phyloP scores from a whole-genome alignment of 2,113 vertebrate genomes.

The Otolemur garnettii region DNA sequence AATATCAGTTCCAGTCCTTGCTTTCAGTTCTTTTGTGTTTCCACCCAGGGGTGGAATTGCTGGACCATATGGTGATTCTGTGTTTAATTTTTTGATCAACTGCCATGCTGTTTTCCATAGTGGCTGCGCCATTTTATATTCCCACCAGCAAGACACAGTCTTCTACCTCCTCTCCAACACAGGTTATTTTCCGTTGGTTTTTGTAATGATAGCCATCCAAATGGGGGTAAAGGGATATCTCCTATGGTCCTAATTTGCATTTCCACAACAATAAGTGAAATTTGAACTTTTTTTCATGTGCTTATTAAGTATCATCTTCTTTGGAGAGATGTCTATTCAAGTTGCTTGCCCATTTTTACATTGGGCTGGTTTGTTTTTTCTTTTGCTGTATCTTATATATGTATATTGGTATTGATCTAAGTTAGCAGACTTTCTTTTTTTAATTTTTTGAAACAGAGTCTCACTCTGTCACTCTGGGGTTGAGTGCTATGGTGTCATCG shows the following conservation, averaged over 20 bases:
- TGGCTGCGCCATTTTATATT: background rate
- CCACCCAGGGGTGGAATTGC: background rate
- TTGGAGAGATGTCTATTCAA: constrained; percentile 13
- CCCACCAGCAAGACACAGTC: background rate
- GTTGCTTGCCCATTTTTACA: background rate
- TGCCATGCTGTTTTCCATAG: background rate
- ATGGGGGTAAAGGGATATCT: background rate
- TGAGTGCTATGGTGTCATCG: no score
- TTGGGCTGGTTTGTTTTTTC: background rate
- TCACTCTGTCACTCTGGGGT: no score
- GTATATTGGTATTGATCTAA: background rate
- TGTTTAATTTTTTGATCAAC: constrained; percentile 23
- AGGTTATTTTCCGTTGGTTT: background rate
- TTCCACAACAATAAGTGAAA: constrained; percentile 5
- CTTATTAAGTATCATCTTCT: background rate
- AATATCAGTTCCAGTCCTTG: background rate
- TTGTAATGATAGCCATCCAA: background rate
- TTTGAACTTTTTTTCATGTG: background rate
- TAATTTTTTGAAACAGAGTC: no score
- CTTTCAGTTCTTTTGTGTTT: background rate
- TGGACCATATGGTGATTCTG: background rate
- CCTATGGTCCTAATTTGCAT: background rate
- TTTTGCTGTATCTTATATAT: background rate
- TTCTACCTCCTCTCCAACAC: background rate
- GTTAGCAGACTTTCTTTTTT: background rate